Percentiles rank a stretch among this genome's conserved stretches.
These are phyloP conservation scores for Apistogramma diplotaenia DNA, from an alignment of 2,113 vertebrate species.

Conservation along the genomic window DNA sequence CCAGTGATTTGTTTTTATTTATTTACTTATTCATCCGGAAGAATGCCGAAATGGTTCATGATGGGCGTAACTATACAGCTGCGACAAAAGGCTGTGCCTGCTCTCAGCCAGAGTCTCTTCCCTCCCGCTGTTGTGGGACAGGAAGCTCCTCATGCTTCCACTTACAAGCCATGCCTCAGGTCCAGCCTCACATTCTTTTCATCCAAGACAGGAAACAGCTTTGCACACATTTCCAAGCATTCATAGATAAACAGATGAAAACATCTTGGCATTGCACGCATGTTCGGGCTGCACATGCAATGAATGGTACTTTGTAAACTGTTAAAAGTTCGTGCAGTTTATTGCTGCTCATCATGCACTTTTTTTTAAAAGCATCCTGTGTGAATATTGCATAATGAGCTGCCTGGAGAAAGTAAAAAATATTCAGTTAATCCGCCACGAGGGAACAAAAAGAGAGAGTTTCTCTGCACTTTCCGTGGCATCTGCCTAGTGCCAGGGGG, in stretches of 20 bases:
- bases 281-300: not conserved
- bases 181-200: slow-evolving; percentile 38
- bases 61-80: slow-evolving; percentile 53
- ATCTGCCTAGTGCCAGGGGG: slow-evolving; percentile 15
- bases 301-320: not conserved
- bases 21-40: slow-evolving; percentile 54
- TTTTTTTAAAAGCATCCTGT: not conserved
- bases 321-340: not conserved
- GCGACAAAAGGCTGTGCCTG: slow-evolving; percentile 33
- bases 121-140: slow-evolving; percentile 14
- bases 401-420: not conserved
- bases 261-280: not conserved
- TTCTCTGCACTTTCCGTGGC: not conserved
- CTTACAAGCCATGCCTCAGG: slow-evolving; percentile 18
- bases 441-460: slow-evolving; percentile 15
- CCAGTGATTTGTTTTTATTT: slow-evolving; percentile 35
- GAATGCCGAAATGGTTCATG: slow-evolving; percentile 25
- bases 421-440: slow-evolving; percentile 4
- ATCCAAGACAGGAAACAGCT: slow-evolving; percentile 9
- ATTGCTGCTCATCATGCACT: not conserved
- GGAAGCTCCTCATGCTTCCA: slow-evolving; percentile 47
- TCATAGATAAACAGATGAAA: not conserved
- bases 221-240: slow-evolving; percentile 24
- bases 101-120: not conserved
- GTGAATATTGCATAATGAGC: not conserved